Evolutionary conservation across 2,797 vertebrate genomes (phyloP).

Genomic region (Etheostoma nigrum): DNA sequence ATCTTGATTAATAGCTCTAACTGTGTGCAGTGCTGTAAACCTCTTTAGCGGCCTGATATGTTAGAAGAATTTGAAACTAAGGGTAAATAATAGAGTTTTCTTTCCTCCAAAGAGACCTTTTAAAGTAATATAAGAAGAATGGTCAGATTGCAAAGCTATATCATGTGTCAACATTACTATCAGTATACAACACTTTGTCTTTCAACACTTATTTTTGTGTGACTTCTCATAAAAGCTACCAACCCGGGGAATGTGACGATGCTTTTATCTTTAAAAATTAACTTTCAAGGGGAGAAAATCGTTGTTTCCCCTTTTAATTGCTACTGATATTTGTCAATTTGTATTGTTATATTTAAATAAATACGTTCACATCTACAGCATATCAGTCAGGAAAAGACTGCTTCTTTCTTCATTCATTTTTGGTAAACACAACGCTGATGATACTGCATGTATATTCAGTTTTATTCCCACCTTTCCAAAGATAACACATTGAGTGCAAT

Average conservation of each 20-base stretch:
- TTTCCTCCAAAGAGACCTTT: slow-evolving; percentile 30
- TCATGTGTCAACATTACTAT: slow-evolving; percentile 29
- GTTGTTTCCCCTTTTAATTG: background rate
- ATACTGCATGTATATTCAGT: slow-evolving; percentile 8
- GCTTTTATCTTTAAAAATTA: background rate
- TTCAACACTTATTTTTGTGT: slow-evolving; percentile 41
- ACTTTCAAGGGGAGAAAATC: slow-evolving; percentile 4
- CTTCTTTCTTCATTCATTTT: slow-evolving; percentile 13
- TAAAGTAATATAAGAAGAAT: background rate
- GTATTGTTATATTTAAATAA: slow-evolving; percentile 1
- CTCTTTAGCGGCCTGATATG: slow-evolving; percentile 2
- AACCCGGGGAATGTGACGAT: slow-evolving; percentile 13
- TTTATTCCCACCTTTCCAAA: slow-evolving; percentile 37
- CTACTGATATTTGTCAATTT: slow-evolving; percentile 2
- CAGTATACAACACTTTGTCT: slow-evolving; percentile 1
- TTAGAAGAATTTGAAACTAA: slow-evolving; percentile 40
- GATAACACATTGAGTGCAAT: slow-evolving; percentile 42
- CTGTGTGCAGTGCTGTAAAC: slow-evolving; percentile 20
- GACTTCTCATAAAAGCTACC: slow-evolving; percentile 8
- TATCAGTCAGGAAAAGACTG: background rate
- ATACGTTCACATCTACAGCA: background rate
- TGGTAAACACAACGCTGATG: slow-evolving; percentile 21
- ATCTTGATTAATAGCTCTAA: slow-evolving; percentile 64
- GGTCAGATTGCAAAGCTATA: slow-evolving; percentile 7
- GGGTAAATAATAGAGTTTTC: slow-evolving; percentile 23